phyloP scores from a whole-genome alignment of 2,113 vertebrate species.

The Rhineura floridana region DNA sequence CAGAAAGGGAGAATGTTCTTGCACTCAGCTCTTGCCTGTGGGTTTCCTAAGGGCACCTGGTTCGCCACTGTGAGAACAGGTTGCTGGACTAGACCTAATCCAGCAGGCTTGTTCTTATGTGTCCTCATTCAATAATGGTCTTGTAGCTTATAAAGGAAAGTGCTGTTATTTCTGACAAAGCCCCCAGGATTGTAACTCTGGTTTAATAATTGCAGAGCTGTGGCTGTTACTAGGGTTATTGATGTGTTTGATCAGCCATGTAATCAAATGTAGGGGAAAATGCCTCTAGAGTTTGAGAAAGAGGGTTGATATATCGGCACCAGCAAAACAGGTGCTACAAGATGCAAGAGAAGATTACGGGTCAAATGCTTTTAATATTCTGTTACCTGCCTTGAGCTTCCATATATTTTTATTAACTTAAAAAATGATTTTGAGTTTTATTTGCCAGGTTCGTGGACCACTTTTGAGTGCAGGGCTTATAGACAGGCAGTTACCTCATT shows the following conservation, averaged over 20 bases:
- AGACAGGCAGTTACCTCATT: neutral
- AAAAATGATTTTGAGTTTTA: neutral
- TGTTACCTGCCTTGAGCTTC: neutral
- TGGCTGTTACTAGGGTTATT: slow-evolving; percentile 17
- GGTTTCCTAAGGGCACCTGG: too few relatives aligned
- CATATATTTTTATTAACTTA: neutral
- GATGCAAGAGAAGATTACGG: neutral
- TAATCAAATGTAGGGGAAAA: slow-evolving; percentile 12
- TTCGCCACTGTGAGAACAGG: too few relatives aligned
- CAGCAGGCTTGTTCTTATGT: neutral
- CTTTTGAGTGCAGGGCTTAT: neutral
- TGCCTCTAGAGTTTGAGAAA: neutral
- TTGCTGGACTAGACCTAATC: too few relatives aligned
- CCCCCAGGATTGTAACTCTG: neutral
- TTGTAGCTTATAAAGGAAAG: neutral
- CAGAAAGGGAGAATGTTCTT: too few relatives aligned
- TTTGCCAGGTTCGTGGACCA: neutral
- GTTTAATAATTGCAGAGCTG: slow-evolving; percentile 24
- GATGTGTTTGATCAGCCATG: slow-evolving; percentile 22
- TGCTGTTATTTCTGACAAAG: neutral
- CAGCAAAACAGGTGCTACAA: neutral
- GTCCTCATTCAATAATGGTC: neutral
- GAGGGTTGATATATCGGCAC: neutral
- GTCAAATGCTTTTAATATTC: slow-evolving; percentile 5
- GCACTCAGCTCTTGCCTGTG: too few relatives aligned